Conservation (phyloP, 2,797 vertebrate species). For the Parauchenoglanis ngamensis region DNA sequence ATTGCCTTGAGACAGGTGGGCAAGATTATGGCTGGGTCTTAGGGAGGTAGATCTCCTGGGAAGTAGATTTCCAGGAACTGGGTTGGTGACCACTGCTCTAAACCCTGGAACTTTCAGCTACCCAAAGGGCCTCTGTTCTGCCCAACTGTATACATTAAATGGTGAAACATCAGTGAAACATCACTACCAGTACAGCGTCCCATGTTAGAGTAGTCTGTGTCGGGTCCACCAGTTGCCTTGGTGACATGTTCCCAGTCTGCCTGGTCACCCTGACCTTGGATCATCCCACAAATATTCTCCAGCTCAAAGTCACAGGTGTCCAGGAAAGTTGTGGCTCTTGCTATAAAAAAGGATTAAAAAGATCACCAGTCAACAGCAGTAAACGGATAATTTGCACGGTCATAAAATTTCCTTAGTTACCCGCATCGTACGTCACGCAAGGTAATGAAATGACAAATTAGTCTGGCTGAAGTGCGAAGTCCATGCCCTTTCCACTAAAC, state of each 20-base stretch:
- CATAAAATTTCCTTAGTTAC: not conserved
- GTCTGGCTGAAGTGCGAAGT: not conserved
- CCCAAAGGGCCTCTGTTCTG: not conserved
- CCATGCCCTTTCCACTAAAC: not conserved
- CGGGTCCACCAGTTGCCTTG: slow-evolving; percentile 71
- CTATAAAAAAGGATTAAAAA: not conserved
- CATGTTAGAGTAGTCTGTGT: slow-evolving; percentile 83
- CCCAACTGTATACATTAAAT: not conserved
- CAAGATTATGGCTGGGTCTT: too few relatives aligned
- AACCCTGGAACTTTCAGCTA: not conserved
- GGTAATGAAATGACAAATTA: not conserved
- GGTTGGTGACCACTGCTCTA: not conserved
- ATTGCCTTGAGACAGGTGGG: too few relatives aligned
- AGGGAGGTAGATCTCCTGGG: too few relatives aligned
- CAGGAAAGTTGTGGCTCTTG: slow-evolving; percentile 81
- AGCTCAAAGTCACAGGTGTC: slow-evolving; percentile 91
- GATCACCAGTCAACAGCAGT: not conserved
- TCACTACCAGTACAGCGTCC: slow-evolving; percentile 84
- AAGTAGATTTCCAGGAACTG: too few relatives aligned
- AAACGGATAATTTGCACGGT: slow-evolving; percentile 25
- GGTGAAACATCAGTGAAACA: not conserved
- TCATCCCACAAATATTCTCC: slow-evolving; percentile 91
- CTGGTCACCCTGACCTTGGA: slow-evolving; percentile 78
- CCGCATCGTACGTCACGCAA: not conserved
- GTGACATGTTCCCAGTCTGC: slow-evolving; percentile 77